Base-by-base conservation (phyloP, 2,113 vertebrate genomes). In the Neotragus pygmaeus region DNA sequence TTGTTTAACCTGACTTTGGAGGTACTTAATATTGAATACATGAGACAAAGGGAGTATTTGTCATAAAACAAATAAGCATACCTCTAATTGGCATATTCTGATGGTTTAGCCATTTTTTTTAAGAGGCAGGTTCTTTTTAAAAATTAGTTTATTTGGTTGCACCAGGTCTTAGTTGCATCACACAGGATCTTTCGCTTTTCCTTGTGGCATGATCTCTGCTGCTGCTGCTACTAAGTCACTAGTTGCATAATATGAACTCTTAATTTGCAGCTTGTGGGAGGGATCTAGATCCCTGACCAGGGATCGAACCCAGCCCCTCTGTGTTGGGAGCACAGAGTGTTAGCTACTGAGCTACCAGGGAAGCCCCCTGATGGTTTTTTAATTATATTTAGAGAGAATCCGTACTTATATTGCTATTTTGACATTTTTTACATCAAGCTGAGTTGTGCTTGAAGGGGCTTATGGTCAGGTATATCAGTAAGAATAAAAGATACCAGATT, bases 11-110 rank as follows among this genome's bases (percentile, higher is more conserved):
- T 95, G 62, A 49, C n/a, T 95, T 94, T 55, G 13, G 30, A 62
- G 13, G 53, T 88, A 36, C 27, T 93, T 45, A 92, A 55, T 90
- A 70, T 92, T 96, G 92, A 92, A 78, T 91, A 92, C n/a, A 3
- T 51, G 58, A 80, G 45, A 81, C 75, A 88, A 73, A 88, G 13
- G 28, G 62, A 60, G 55, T 12, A 78, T 60, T 95, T 92, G 92
- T 96, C 60, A 78, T 88, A 77, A 92, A 84, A 91, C 19, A 92
- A 77, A 27, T 62, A 85, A 82, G 58, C 81, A 92, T 78, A 1
- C 19, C 73, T 93, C 58, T 62, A 83, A 43, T 15, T 81, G 88
- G 78, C 15, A 55, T 82, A 73, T 83, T 88, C 47, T 90, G 39
- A 88, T 87, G 28, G 21, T 55, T 88, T 97, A 21, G 51, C 23